Percentiles rank a stretch among this genome's conserved stretches.
phyloP scores from a whole-genome alignment of 2,797 vertebrate genomes.

The Pachyuromys duprasi region DNA sequence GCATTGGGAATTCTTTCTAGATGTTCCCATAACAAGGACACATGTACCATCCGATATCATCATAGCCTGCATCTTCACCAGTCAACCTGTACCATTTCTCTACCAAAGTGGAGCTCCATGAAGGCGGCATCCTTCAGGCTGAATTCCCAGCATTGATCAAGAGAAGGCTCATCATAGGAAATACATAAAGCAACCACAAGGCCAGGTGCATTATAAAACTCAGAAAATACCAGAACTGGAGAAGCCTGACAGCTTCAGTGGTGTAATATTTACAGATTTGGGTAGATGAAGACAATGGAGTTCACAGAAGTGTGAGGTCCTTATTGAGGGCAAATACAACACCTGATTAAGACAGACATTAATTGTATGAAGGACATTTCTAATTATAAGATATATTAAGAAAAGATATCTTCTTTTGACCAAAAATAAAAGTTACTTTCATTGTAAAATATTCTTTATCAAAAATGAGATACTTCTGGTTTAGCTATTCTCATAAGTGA shows the following conservation, averaged over 20 bases:
- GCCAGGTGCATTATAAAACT: background rate
- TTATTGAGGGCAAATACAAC: background rate
- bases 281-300: background rate
- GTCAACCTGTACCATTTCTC: background rate
- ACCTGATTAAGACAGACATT: background rate
- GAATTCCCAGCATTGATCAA: background rate
- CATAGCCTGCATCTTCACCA: background rate
- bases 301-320: background rate
- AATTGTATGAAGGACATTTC: background rate
- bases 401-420: background rate
- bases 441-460: constrained; percentile 1
- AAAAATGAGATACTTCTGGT: background rate
- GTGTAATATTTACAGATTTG: constrained; percentile 31
- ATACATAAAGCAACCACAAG: background rate
- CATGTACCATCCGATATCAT: background rate
- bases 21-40: background rate
- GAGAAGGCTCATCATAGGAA: background rate
- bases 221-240: background rate
- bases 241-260: background rate
- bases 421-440: constrained; percentile 16
- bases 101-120: background rate
- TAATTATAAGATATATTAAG: constrained; percentile 8
- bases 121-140: background rate
- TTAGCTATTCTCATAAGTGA: constrained; percentile 15
- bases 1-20: background rate